A percentile compares a stretch with the other conserved stretches of the same genome.
phyloP scores from a whole-genome alignment of 2,888 invertebrate species.

The Ypsolopha scabrella region DNA sequence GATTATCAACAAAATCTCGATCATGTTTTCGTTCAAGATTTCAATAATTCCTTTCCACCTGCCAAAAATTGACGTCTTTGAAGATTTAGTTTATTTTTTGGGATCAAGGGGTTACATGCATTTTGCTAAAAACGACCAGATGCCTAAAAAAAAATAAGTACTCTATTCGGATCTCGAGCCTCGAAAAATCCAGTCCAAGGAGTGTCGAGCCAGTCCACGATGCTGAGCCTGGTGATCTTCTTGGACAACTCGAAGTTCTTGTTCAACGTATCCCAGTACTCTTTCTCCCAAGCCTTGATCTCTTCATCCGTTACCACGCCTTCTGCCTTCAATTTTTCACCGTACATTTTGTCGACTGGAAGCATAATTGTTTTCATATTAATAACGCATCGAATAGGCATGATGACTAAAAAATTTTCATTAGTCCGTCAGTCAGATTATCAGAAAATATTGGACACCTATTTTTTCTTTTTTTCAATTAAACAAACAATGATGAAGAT shows the following conservation, averaged over 20 bases:
- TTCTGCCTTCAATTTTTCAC: slow-evolving; percentile 77
- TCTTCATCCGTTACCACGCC: slow-evolving; percentile 79
- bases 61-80: too few relatives aligned
- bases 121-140: background rate
- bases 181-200: slow-evolving; percentile 94
- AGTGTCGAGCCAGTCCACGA: slow-evolving; percentile 96
- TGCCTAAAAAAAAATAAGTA: background rate
- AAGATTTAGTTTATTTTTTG: background rate
- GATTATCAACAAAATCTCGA: too few relatives aligned
- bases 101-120: too few relatives aligned
- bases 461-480: too few relatives aligned
- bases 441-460: too few relatives aligned
- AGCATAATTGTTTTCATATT: slow-evolving; percentile 14
- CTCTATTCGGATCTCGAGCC: slow-evolving; percentile 82
- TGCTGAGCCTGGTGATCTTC: slow-evolving; percentile 63
- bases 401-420: too few relatives aligned
- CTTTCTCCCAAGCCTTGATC: slow-evolving; percentile 64
- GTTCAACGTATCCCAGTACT: slow-evolving; percentile 52
- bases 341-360: slow-evolving; percentile 78
- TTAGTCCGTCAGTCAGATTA: too few relatives aligned
- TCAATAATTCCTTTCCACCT: too few relatives aligned
- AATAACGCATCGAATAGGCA: too few relatives aligned
- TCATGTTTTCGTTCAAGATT: too few relatives aligned
- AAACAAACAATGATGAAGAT: too few relatives aligned
- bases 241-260: slow-evolving; percentile 55